Percentiles rank a stretch among this genome's conserved stretches.
These are phyloP conservation scores for Seison nebaliae DNA, from an alignment of 1,140 invertebrate species.

Conservation along the genomic window DNA sequence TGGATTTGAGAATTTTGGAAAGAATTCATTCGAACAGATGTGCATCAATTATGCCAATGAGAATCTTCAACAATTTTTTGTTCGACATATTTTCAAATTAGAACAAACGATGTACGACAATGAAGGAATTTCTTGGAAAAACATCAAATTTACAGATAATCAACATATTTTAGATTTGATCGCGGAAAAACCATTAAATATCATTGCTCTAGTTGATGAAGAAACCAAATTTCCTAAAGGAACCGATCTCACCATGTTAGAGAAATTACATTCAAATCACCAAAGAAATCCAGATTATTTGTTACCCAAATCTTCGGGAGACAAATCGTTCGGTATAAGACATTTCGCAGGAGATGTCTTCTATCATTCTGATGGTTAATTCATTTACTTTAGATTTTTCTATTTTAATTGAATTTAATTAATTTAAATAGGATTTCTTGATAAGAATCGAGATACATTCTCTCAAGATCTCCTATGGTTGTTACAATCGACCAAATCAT, in stretches of 20 bases:
- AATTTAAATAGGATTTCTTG: no score
- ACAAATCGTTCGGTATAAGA: conserved; percentile 38
- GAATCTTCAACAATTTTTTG: conserved; percentile 51
- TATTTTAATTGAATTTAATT: no score
- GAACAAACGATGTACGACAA: conserved; percentile 46
- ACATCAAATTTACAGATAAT: conserved; percentile 51
- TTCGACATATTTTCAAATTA: conserved; percentile 44
- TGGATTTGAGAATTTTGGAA: conserved; percentile 40
- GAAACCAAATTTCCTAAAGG: conserved; percentile 46
- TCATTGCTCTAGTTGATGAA: conserved; percentile 38
- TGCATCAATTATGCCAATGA: conserved; percentile 81
- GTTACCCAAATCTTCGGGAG: conserved; percentile 22
- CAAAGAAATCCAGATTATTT: conserved; percentile 8
- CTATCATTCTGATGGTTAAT: conserved; percentile 20
- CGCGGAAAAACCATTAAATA: conserved; percentile 28
- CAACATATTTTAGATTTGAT: conserved; percentile 45
- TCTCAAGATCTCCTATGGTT: conserved; percentile 43
- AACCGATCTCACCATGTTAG: conserved; percentile 34
- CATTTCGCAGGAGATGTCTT: conserved; percentile 43
- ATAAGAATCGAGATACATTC: conserved; percentile 46
- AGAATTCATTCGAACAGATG: conserved; percentile 51
- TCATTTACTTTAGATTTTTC: no score
- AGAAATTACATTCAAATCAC: conserved; percentile 30
- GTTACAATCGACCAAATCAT: conserved; percentile 45
- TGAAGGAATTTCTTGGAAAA: conserved; percentile 44